Evolutionary conservation across 2,113 vertebrate species (phyloP), one percentile per base, ranked within the genome.

Genomic region (Stictonetta naevosa): DNA sequence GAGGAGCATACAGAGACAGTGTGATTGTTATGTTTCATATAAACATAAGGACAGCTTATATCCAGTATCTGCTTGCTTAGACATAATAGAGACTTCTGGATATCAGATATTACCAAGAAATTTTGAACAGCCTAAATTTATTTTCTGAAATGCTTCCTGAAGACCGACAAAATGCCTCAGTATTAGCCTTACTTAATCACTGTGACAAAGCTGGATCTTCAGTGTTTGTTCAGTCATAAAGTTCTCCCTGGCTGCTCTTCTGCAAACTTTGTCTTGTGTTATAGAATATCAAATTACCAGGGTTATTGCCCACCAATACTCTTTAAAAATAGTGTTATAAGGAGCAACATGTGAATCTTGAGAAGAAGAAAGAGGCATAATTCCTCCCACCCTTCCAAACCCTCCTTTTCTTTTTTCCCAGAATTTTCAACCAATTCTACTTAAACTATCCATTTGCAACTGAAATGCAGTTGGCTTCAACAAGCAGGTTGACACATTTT

Each of bases 331-430:
- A 60, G 3, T 64, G 6, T 68, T 90, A 31, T 1, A 42, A 50
- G 34, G 40, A 66, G 42, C 58, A 76, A 5, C 34, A 33, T 16
- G 22, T 8, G 29, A 13, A 58, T 60, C 44, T 75, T 31, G 20
- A 55, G 36, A 52, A 46, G 52, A n/a, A 40, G 55, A 23, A 6
- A 55, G n/a, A 77, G 15, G 8, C 8, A 2, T 36, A 40, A 53
- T 36, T 8, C 3, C 6, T 3, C 6, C 6, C 11, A 21, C 10
- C 7, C 11, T 2, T 52, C 12, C 50, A 50, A 50, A 7, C n/a
- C 8, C 3, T 1, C 1, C 1, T 5, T 5, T 14, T 81, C 22
- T 6, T 48, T 29, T 33, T n/a, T 79, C 62, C n/a, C 2, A 40
- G 2, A 75, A 46, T 31, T 81, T n/a, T 81, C 21, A 72, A 0